phyloP scores from a whole-genome alignment of 1,140 invertebrate genomes.

The Drosophila ogumai region DNA sequence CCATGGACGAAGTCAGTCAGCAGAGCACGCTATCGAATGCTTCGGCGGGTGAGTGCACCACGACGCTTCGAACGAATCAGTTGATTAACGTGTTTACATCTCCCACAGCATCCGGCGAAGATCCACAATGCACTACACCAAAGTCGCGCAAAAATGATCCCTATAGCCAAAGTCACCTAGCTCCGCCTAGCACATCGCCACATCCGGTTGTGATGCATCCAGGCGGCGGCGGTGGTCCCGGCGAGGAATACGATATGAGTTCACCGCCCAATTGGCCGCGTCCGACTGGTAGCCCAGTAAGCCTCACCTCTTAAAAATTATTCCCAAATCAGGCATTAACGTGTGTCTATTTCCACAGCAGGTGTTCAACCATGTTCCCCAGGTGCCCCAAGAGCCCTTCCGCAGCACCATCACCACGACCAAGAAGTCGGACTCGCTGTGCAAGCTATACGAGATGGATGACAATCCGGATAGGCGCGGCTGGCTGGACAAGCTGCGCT shows the following conservation, averaged over 20 bases:
- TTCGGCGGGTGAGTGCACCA: constrained; percentile 89
- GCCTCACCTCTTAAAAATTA: background rate
- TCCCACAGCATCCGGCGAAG: constrained; percentile 92
- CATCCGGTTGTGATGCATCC: constrained; percentile 87
- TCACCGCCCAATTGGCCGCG: constrained; percentile 93
- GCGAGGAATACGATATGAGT: constrained; percentile 96
- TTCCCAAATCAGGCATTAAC: background rate
- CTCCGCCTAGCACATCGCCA: constrained; percentile 90
- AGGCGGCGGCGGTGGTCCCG: constrained; percentile 87
- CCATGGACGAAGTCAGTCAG: constrained; percentile 95
- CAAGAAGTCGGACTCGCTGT: constrained; percentile 95
- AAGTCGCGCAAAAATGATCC: constrained; percentile 89
- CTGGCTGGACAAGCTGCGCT: constrained; percentile 96
- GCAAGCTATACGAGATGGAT: constrained; percentile 98
- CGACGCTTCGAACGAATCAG: background rate
- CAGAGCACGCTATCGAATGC: constrained; percentile 96
- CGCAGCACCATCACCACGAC: constrained; percentile 87
- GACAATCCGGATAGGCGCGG: constrained; percentile 95
- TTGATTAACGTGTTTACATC: background rate
- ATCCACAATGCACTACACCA: constrained; percentile 90
- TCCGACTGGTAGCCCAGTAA: constrained; percentile 95
- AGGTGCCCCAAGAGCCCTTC: constrained; percentile 91
- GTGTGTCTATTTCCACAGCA: constrained; percentile 86
- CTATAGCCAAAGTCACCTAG: constrained; percentile 89
- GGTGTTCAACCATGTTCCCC: constrained; percentile 95